These are phyloP conservation scores for Bufotes viridis DNA, from an alignment of 2,797 vertebrate species.

Conservation along the genomic window DNA sequence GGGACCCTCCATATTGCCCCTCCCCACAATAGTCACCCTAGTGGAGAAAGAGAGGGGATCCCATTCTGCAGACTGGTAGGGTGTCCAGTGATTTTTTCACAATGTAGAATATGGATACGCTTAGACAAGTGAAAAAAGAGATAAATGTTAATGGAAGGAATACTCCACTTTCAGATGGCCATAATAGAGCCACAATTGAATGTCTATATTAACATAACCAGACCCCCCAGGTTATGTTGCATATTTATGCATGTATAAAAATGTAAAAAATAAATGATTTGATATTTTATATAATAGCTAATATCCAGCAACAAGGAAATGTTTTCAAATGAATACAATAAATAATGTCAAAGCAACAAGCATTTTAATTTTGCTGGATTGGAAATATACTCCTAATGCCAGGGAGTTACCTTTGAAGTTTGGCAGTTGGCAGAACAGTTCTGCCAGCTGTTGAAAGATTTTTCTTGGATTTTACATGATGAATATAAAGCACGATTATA, in stretches of 20 bases:
- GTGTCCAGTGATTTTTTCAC: no score
- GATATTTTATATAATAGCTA: background rate
- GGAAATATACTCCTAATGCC: constrained; percentile 14
- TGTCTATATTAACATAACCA: no score
- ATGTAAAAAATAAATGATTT: background rate
- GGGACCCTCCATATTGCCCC: no score
- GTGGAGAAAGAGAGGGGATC: no score
- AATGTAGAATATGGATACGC: no score
- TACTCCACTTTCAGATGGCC: no score
- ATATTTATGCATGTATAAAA: background rate
- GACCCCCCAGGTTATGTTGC: background rate
- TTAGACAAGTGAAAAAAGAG: no score
- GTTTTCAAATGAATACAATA: constrained; percentile 5
- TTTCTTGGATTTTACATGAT: constrained; percentile 9
- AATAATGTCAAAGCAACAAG: constrained; percentile 26
- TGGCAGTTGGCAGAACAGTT: constrained; percentile 29
- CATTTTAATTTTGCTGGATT: constrained; percentile 16
- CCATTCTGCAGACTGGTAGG: no score
- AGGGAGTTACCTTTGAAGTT: constrained; percentile 37
- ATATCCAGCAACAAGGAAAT: constrained; percentile 17
- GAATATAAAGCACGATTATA: constrained; percentile 20
- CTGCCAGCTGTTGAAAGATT: constrained; percentile 32
- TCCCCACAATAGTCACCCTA: no score
- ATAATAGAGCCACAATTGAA: no score
- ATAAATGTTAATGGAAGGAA: no score